Conservation (phyloP, 2,888 invertebrate species). For the Heteropelma amictum region DNA sequence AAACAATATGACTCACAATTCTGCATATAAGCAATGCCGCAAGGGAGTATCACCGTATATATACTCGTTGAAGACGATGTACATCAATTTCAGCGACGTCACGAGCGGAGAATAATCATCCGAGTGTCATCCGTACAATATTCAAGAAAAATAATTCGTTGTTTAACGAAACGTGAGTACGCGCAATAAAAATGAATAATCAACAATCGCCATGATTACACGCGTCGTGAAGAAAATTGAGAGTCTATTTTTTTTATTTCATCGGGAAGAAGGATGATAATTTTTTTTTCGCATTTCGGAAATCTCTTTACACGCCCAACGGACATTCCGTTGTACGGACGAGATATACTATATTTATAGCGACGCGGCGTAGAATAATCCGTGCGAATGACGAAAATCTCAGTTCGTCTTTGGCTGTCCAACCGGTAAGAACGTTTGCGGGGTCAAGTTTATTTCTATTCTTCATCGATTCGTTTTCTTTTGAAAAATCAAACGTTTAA, state of each 20-base stretch:
- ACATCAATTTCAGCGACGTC: neutral
- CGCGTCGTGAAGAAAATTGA: neutral
- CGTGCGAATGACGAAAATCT: slow-evolving; percentile 49
- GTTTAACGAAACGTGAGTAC: neutral
- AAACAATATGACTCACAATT: neutral
- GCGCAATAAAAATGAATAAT: neutral
- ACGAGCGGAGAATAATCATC: neutral
- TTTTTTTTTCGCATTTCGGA: neutral
- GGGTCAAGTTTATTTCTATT: neutral
- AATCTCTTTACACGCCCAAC: neutral
- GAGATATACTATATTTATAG: slow-evolving; percentile 26
- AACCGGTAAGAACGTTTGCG: slow-evolving; percentile 44
- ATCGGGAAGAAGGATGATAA: neutral
- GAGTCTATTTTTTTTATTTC: neutral
- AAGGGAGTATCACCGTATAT: neutral
- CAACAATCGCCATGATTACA: neutral
- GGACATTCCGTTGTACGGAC: slow-evolving; percentile 4
- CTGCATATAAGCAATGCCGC: neutral
- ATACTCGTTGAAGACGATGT: neutral
- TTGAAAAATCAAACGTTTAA: neutral
- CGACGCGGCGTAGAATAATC: slow-evolving; percentile 16
- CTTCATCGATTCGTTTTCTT: neutral
- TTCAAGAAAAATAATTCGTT: neutral
- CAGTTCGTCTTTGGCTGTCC: slow-evolving; percentile 56
- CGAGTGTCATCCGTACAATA: neutral